Evolutionary conservation across 2,888 invertebrate species (phyloP).

Genomic region (Diarsia mendica): DNA sequence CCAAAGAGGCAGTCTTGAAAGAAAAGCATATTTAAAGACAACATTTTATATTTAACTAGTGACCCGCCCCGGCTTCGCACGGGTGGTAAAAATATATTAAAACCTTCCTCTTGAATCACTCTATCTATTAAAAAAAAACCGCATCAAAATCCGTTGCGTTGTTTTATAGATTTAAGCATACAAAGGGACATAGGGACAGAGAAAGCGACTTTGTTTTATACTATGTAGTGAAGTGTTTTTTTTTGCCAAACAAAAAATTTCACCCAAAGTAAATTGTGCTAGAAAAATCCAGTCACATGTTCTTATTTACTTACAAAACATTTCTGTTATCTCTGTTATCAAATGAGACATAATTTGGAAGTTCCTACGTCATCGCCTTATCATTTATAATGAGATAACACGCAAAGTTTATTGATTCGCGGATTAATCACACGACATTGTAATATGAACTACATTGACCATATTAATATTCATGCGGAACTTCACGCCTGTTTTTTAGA

Average conservation of each 20-base stretch:
- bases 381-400: conserved; percentile 30
- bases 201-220: no score
- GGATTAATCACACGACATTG: conserved; percentile 54
- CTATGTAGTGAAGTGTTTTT: no score
- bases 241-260: neutral
- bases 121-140: no score
- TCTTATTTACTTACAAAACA: conserved; percentile 24
- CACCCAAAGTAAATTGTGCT: neutral
- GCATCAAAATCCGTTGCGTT: no score
- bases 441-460: conserved; percentile 44
- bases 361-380: conserved; percentile 38
- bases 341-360: conserved; percentile 37
- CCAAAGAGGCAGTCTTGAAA: no score
- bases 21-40: no score
- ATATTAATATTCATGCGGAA: neutral
- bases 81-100: no score
- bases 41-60: no score
- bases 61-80: no score
- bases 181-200: no score
- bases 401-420: conserved; percentile 51
- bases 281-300: conserved; percentile 7
- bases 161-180: no score
- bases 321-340: conserved; percentile 10
- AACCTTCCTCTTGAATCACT: no score
- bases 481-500: neutral